A percentile compares a stretch with the other conserved stretches of the same genome.
phyloP scores from a whole-genome alignment of 1,140 invertebrate species.

The Drosophila mauritiana region DNA sequence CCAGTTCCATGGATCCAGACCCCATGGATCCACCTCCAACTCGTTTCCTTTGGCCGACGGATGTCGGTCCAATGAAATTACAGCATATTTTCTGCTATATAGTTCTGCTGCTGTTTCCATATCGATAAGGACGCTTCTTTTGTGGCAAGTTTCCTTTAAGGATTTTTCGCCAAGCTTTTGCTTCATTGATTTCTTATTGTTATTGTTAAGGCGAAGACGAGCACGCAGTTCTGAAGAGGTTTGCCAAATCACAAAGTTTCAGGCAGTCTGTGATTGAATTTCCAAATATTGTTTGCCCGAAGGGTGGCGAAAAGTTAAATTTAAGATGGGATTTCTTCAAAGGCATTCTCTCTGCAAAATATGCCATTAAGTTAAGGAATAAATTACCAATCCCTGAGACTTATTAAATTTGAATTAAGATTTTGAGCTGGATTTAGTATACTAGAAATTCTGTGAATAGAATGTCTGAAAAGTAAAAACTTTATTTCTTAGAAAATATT shows the following conservation, averaged over 20 bases:
- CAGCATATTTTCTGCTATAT: conserved; percentile 16
- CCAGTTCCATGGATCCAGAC: background rate
- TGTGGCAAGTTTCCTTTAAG: conserved; percentile 48
- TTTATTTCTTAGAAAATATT: too few species aligned
- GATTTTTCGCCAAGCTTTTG: conserved; percentile 42
- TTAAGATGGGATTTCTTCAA: conserved; percentile 13
- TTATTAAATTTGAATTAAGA: background rate
- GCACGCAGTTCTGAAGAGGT: conserved; percentile 9
- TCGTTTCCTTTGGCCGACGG: conserved; percentile 37
- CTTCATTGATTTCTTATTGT: conserved; percentile 68
- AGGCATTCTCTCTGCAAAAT: conserved; percentile 6
- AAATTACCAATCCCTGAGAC: background rate
- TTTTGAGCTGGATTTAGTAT: too few species aligned
- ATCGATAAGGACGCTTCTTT: conserved; percentile 21
- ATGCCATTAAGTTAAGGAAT: conserved; percentile 4
- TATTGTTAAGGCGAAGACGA: conserved; percentile 20
- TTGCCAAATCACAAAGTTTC: conserved; percentile 43
- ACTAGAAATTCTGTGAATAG: too few species aligned
- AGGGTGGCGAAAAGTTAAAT: conserved; percentile 13
- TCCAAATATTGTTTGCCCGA: conserved; percentile 41
- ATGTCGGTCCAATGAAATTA: conserved; percentile 44
- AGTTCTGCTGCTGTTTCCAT: conserved; percentile 20
- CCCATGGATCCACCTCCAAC: conserved; percentile 1
- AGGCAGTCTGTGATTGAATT: conserved; percentile 42
- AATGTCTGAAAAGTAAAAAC: too few species aligned